Conservation (phyloP, 2,888 invertebrate species). For the Drosophila acutilabella region DNA sequence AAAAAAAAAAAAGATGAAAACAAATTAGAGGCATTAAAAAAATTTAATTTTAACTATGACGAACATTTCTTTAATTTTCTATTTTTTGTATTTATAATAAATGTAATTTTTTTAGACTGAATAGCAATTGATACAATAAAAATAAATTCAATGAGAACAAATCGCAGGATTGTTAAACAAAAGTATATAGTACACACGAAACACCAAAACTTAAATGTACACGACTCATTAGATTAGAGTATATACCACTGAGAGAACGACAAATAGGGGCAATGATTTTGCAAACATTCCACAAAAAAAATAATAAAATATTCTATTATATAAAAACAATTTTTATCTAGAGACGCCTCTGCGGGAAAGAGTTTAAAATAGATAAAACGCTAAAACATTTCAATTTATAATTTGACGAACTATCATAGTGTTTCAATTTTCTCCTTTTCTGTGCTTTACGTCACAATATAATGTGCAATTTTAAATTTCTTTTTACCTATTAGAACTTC, state of each 20-base stretch:
- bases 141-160: constrained; percentile 30
- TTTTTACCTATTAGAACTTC: constrained; percentile 22
- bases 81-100: constrained; percentile 39
- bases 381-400: constrained; percentile 64
- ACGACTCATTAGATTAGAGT: constrained; percentile 2
- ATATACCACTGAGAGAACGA: constrained; percentile 8
- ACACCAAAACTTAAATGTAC: constrained; percentile 10
- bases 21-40: not conserved
- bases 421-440: constrained; percentile 23
- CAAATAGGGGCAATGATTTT: constrained; percentile 42
- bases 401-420: constrained; percentile 19
- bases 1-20: constrained; percentile 14
- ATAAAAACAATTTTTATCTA: constrained; percentile 24
- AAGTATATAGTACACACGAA: constrained; percentile 13
- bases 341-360: constrained; percentile 35
- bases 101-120: constrained; percentile 72
- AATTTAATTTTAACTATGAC: not conserved
- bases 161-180: constrained; percentile 43
- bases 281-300: constrained; percentile 65
- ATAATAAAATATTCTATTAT: constrained; percentile 14
- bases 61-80: constrained; percentile 12
- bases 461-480: constrained; percentile 63
- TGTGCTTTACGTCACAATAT: constrained; percentile 29
- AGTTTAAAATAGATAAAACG: constrained; percentile 26
- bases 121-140: constrained; percentile 57